Evolutionary conservation across 2,797 vertebrate species (phyloP).

Genomic region (Sebastes oblongus): DNA sequence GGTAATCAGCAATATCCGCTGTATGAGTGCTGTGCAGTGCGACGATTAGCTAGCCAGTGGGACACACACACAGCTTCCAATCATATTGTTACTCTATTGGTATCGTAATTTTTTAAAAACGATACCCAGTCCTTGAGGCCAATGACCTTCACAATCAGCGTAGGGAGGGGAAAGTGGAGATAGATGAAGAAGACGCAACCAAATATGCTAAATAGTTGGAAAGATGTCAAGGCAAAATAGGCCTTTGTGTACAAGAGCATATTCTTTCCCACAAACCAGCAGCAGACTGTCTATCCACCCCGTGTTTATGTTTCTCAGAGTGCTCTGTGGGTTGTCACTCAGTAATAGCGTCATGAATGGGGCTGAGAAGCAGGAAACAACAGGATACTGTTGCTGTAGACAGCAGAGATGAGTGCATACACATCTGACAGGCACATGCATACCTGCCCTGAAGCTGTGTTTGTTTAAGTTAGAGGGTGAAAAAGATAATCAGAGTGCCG

Average conservation of each 20-base stretch:
- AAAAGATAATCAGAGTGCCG: neutral
- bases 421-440: constrained; percentile 43
- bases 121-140: neutral
- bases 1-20: too few species aligned
- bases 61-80: too few species aligned
- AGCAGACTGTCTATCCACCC: neutral
- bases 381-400: neutral
- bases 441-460: constrained; percentile 23
- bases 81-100: too few species aligned
- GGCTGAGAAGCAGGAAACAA: constrained; percentile 29
- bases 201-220: neutral
- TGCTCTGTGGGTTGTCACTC: neutral
- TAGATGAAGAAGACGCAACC: neutral
- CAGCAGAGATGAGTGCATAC: constrained; percentile 19
- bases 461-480: constrained; percentile 6
- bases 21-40: too few species aligned
- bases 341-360: constrained; percentile 7
- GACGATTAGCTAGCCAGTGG: too few species aligned
- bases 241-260: neutral
- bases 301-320: constrained; percentile 16
- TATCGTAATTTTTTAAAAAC: too few species aligned
- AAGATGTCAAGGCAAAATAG: neutral
- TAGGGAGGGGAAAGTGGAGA: neutral
- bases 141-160: constrained; percentile 9
- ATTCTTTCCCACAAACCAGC: constrained; percentile 1